These are phyloP conservation scores for Leuciscus idus DNA, from an alignment of 2,113 vertebrate species.

Conservation along the genomic window DNA sequence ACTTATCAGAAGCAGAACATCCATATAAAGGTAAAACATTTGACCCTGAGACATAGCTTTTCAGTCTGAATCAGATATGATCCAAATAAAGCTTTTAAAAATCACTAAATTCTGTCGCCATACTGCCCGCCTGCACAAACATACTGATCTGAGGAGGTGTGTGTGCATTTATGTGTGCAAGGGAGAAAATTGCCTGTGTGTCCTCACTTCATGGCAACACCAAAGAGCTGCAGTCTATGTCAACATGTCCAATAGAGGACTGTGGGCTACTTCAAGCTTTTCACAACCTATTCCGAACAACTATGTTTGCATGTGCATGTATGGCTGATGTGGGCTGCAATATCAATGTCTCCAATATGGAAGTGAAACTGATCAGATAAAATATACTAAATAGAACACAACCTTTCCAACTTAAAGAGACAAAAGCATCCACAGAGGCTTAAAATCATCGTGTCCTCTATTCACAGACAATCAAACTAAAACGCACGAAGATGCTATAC, in stretches of 20 bases:
- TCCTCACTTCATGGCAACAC: slow-evolving; percentile 42
- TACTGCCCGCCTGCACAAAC: background rate
- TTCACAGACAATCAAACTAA: background rate
- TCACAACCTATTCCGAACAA: background rate
- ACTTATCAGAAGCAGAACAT: background rate
- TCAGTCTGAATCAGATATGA: background rate
- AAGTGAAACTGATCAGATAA: background rate
- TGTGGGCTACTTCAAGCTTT: slow-evolving; percentile 1
- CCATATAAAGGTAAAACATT: background rate
- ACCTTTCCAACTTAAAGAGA: background rate
- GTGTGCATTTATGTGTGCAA: slow-evolving; percentile 33
- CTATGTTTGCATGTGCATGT: background rate
- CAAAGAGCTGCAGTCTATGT: slow-evolving; percentile 23
- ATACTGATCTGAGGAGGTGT: background rate
- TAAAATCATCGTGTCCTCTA: background rate
- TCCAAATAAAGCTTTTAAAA: background rate
- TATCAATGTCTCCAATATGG: background rate
- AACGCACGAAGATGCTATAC: background rate
- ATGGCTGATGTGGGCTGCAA: background rate
- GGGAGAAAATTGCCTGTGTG: slow-evolving; percentile 21
- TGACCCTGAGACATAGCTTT: background rate
- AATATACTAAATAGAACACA: background rate
- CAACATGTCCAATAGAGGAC: slow-evolving; percentile 14
- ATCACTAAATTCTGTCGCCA: background rate
- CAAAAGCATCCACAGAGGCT: background rate